Conservation (phyloP, 2,888 invertebrate species). For the Pseudococcus viburni region DNA sequence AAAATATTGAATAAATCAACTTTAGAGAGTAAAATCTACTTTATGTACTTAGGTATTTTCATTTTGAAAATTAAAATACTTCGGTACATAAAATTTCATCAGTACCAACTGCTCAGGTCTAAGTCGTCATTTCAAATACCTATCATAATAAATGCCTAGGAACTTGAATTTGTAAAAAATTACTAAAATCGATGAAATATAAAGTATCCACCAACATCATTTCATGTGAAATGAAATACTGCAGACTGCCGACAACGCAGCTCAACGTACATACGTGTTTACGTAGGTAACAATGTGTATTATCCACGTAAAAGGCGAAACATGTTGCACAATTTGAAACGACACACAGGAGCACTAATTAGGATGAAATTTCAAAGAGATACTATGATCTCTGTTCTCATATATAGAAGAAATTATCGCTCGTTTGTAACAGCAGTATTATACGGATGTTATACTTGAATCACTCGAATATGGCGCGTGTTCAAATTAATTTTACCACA, state of each 20-base stretch:
- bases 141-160: no score
- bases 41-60: no score
- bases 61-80: no score
- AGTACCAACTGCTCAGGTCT: no score
- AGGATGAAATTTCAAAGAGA: constrained; percentile 17
- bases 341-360: not conserved
- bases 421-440: constrained; percentile 8
- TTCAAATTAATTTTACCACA: not conserved
- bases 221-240: no score
- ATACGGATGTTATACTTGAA: not conserved
- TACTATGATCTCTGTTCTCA: constrained; percentile 17
- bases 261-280: not conserved
- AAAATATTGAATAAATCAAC: not conserved
- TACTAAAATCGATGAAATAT: no score
- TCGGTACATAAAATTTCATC: no score
- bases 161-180: no score
- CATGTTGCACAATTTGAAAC: constrained; percentile 29
- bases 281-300: not conserved
- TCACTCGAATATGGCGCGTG: not conserved
- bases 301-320: not conserved
- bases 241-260: no score
- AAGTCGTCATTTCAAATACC: no score
- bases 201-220: no score
- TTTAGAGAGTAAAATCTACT: no score
- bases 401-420: constrained; percentile 2